Percentiles rank a stretch among this genome's conserved stretches.
These are phyloP conservation scores for Cossypha polioptera DNA, from an alignment of 2,797 vertebrate species.

Conservation along the genomic window DNA sequence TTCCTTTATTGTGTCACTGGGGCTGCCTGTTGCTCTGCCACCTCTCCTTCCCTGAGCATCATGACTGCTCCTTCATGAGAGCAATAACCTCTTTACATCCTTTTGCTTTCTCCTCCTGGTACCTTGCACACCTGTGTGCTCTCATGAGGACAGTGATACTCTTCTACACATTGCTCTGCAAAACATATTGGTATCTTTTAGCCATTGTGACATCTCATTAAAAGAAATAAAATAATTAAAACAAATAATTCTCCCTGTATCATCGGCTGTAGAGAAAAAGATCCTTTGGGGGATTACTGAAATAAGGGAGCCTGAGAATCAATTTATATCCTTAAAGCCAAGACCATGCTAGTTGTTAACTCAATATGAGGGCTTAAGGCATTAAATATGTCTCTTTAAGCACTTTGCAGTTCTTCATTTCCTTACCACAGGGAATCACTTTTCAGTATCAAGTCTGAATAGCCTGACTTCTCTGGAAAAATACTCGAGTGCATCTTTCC, in stretches of 20 bases:
- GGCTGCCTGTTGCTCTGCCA: neutral
- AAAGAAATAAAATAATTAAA: neutral
- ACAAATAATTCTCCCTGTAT: neutral
- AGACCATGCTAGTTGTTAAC: conserved; percentile 59
- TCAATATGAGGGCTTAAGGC: conserved; percentile 57
- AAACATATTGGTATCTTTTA: neutral
- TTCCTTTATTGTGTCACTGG: neutral
- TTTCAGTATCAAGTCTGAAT: conserved; percentile 54
- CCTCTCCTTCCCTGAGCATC: neutral
- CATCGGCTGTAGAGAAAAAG: conserved; percentile 6
- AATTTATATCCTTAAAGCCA: conserved; percentile 61
- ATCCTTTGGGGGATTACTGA: conserved; percentile 39
- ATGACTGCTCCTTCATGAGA: neutral
- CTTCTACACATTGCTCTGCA: neutral
- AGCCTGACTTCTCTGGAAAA: conserved; percentile 62
- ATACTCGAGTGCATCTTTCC: conserved; percentile 42
- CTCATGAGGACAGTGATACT: neutral
- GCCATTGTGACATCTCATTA: neutral
- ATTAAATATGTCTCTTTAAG: conserved; percentile 67
- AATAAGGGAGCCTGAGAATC: conserved; percentile 60
- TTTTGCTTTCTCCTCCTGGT: neutral
- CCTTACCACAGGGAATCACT: conserved; percentile 52
- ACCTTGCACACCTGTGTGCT: neutral
- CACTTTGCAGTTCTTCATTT: conserved; percentile 62
- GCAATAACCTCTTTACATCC: neutral